A percentile compares a stretch with the other conserved stretches of the same genome.
Conservation (phyloP, 1,140 invertebrate species). For the Cydia pomonella region DNA sequence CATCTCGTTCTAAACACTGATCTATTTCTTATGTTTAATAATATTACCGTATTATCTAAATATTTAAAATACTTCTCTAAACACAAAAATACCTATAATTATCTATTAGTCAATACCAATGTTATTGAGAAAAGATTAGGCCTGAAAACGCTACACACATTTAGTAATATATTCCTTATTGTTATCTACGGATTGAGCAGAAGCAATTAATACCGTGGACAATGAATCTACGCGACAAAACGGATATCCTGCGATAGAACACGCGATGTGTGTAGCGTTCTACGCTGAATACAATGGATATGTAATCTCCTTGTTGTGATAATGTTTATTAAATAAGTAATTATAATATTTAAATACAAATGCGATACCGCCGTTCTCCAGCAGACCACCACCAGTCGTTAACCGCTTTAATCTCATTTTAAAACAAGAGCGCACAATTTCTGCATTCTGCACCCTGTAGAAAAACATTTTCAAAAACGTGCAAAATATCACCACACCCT, state of each 20-base stretch:
- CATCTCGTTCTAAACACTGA: constrained; percentile 79
- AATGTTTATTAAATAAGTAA: constrained; percentile 63
- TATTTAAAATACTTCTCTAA: constrained; percentile 81
- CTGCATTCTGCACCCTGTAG: constrained; percentile 67
- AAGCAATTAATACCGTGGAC: constrained; percentile 41
- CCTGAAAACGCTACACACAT: constrained; percentile 74
- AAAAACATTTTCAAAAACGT: constrained; percentile 80
- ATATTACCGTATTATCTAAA: constrained; percentile 70
- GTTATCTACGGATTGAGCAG: constrained; percentile 56
- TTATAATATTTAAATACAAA: constrained; percentile 58
- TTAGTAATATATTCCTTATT: constrained; percentile 32
- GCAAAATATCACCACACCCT: constrained; percentile 81
- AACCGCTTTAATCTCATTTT: constrained; percentile 53
- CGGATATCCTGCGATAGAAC: constrained; percentile 24
- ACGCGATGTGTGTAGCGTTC: constrained; percentile 67
- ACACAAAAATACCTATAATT: constrained; percentile 79
- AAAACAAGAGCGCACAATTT: constrained; percentile 61
- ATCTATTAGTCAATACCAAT: constrained; percentile 78
- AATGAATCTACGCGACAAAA: constrained; percentile 33
- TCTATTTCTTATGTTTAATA: constrained; percentile 69
- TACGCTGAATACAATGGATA: constrained; percentile 69
- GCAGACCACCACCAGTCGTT: constrained; percentile 59
- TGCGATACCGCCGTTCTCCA: constrained; percentile 62
- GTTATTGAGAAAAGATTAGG: constrained; percentile 73
- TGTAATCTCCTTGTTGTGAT: constrained; percentile 73